Evolutionary conservation across 2,888 invertebrate genomes (phyloP).

Genomic region (Drosophila koepferae): DNA sequence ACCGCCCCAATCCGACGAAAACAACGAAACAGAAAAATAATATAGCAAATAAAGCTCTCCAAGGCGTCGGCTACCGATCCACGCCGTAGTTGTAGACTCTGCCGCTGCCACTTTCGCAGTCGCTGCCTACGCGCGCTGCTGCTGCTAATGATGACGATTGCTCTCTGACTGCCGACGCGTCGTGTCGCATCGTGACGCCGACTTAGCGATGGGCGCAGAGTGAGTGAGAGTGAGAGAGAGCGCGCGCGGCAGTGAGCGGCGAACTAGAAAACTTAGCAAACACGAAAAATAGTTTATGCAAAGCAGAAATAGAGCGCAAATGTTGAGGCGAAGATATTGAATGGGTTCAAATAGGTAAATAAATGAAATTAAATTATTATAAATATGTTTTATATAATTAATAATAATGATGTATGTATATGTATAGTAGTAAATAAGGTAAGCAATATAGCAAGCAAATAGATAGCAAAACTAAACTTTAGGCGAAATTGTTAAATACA

Average conservation of each 20-base stretch:
- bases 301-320: background rate
- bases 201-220: conserved; percentile 32
- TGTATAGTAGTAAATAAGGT: no score
- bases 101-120: conserved; percentile 16
- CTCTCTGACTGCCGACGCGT: conserved; percentile 42
- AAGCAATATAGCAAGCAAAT: no score
- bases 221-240: background rate
- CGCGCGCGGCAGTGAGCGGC: background rate
- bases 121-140: conserved; percentile 47
- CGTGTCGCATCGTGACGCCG: conserved; percentile 30
- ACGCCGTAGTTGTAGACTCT: conserved; percentile 3
- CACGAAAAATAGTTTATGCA: conserved; percentile 2
- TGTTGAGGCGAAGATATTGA: background rate
- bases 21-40: conserved; percentile 7
- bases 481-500: no score
- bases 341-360: background rate
- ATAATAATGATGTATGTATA: background rate
- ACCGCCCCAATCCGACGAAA: conserved; percentile 36
- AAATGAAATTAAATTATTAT: background rate
- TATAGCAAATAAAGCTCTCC: conserved; percentile 25
- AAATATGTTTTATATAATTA: background rate
- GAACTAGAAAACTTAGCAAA: conserved; percentile 11
- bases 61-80: conserved; percentile 38
- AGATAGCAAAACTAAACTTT: no score
- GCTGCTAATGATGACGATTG: conserved; percentile 63